These are phyloP conservation scores for Mycalesis mineus DNA, from an alignment of 2,888 invertebrate genomes.

Conservation along the genomic window DNA sequence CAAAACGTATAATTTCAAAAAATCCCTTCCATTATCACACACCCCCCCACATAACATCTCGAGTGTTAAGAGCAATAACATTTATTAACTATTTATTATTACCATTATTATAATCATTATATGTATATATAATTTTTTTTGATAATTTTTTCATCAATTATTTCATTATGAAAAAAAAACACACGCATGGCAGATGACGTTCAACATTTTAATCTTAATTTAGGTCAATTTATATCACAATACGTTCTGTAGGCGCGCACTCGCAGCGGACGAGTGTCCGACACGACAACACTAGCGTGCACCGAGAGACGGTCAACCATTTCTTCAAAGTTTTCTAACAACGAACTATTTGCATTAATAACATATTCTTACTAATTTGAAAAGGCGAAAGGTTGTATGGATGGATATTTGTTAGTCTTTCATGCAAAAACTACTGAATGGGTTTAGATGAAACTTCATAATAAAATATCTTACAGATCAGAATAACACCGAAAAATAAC, in stretches of 20 bases:
- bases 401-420: too few species aligned
- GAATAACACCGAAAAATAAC: too few species aligned
- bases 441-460: too few species aligned
- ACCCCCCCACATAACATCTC: background rate
- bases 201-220: slow-evolving; percentile 68
- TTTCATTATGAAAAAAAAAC: slow-evolving; percentile 55
- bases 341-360: too few species aligned
- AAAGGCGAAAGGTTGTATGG: too few species aligned
- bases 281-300: background rate
- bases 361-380: too few species aligned
- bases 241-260: slow-evolving; percentile 36
- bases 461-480: too few species aligned
- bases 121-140: slow-evolving; percentile 55
- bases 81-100: slow-evolving; percentile 34
- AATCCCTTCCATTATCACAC: background rate
- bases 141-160: slow-evolving; percentile 51
- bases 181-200: slow-evolving; percentile 63
- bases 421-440: too few species aligned
- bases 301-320: background rate
- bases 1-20: background rate
- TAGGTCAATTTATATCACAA: slow-evolving; percentile 63
- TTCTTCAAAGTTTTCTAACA: background rate
- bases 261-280: slow-evolving; percentile 31
- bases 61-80: slow-evolving; percentile 22
- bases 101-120: slow-evolving; percentile 25